Evolutionary conservation across 2,113 vertebrate genomes (phyloP).

Genomic region (Xiphias gladius): DNA sequence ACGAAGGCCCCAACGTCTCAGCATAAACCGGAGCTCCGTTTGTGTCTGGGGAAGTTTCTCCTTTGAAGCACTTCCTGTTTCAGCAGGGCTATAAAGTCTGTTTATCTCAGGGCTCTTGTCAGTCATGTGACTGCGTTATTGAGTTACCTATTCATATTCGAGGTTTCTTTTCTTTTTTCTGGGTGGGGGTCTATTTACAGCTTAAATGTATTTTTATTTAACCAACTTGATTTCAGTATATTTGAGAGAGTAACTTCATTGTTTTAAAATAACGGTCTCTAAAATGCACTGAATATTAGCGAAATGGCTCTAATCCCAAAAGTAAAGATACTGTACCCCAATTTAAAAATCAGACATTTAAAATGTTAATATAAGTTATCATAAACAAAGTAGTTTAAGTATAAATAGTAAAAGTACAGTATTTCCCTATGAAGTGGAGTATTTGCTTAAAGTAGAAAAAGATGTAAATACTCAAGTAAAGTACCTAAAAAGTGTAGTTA

Average conservation of each 20-base stretch:
- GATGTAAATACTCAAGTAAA: too few relatives aligned
- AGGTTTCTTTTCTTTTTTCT: neutral
- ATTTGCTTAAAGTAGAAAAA: neutral
- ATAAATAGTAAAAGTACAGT: neutral
- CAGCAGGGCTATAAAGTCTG: neutral
- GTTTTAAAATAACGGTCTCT: neutral
- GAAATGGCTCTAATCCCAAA: neutral
- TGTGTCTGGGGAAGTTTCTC: neutral
- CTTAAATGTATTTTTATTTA: neutral
- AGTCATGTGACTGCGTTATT: constrained; percentile 24
- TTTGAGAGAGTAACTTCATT: neutral
- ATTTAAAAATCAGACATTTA: neutral
- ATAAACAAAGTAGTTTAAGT: neutral
- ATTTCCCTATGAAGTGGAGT: neutral
- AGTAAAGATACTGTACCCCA: neutral
- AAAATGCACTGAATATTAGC: neutral
- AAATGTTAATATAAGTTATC: too few relatives aligned
- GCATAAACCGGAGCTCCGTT: neutral
- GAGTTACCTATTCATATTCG: neutral
- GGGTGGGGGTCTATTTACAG: neutral
- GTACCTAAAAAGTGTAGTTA: neutral
- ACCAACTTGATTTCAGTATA: neutral
- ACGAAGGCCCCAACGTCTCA: neutral
- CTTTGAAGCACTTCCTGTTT: neutral
- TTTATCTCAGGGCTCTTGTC: constrained; percentile 12